A percentile compares a stretch with the other conserved stretches of the same genome.
These are phyloP conservation scores for Coecobrya sp. DNA, from an alignment of 2,888 invertebrate species.

Conservation along the genomic window DNA sequence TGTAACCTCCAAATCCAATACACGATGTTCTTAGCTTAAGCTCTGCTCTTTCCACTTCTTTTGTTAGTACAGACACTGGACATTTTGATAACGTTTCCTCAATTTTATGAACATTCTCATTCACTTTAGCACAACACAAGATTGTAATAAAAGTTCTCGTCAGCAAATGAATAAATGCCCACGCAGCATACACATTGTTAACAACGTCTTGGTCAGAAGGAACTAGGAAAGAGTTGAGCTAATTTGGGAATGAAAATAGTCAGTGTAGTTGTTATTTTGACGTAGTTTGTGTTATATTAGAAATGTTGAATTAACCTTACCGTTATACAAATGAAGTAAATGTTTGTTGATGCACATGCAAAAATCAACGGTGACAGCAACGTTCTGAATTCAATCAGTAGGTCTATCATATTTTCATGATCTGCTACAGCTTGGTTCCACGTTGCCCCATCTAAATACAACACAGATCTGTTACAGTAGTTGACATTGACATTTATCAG, in stretches of 20 bases:
- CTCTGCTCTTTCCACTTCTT: slow-evolving; percentile 79
- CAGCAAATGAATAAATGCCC: slow-evolving; percentile 84
- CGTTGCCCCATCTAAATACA: slow-evolving; percentile 72
- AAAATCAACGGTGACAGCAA: slow-evolving; percentile 84
- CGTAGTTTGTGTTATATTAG: no score
- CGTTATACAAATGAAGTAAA: slow-evolving; percentile 85
- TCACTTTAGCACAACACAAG: slow-evolving; percentile 79
- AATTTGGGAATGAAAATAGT: not conserved
- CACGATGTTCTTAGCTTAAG: slow-evolving; percentile 64
- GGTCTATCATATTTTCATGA: slow-evolving; percentile 78
- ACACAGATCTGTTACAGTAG: no score
- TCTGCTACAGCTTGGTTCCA: slow-evolving; percentile 83
- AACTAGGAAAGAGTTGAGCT: slow-evolving; percentile 71
- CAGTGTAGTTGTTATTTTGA: no score
- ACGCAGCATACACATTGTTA: slow-evolving; percentile 80
- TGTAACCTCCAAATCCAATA: slow-evolving; percentile 75
- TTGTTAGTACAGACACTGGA: slow-evolving; percentile 75
- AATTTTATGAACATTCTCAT: slow-evolving; percentile 80
- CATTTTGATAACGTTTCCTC: slow-evolving; percentile 77
- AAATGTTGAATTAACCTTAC: slow-evolving; percentile 67
- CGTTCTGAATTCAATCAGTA: slow-evolving; percentile 72
- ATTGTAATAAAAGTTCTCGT: slow-evolving; percentile 70
- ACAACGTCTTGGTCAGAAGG: slow-evolving; percentile 62
- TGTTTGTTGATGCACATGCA: slow-evolving; percentile 82
- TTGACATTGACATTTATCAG: no score